Evolutionary conservation across 2,888 invertebrate species (phyloP), one percentile per base, ranked within the genome.

Genomic region (Hyles lineata): DNA sequence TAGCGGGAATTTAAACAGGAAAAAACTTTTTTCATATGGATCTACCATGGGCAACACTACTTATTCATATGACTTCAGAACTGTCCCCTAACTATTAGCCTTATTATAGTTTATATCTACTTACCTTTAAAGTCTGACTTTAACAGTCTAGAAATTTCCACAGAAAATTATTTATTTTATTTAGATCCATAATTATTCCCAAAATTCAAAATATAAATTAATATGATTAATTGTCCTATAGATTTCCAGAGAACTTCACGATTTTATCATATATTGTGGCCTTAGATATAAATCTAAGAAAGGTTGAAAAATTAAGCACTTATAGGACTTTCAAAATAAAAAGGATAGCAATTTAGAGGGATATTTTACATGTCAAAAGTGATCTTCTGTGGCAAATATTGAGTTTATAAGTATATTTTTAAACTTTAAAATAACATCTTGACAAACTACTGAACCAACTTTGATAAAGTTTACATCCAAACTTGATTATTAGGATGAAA

Each of bases 321-420:
- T 19, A 52, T 32, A 74, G 67, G 70, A 17, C n/a, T 25, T 70
- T 43, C 17, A 21, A 60, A 69, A 25, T 60, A n/a, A 59, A 76
- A 70, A 72, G 55, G 55, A 70, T 59, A 59, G 74, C 59, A 76
- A 77, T 79, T 78, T 77, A 76, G 74, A 87, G 87, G 91, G 89
- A 86, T 85, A 82, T 81, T 74, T 76, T 89, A 94, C 94, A 91
- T 94, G 80, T 92, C 93, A 84, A 92, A 93, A 93, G 89, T 87
- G 93, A 92, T 78, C 87, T 93, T 92, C 87, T 74, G 73, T 79
- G 81, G 86, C 86, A 82, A 84, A 80, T 76, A 75, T 74, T 72
- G 9, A 29, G 50, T 50, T 17, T 17, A 9, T n/a, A 50, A 50
- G 2, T 29, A 50, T 17, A 3, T 8, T n/a, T n/a, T 6, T n/a